Evolutionary conservation across 2,797 vertebrate species (phyloP).

Genomic region (Propithecus perrieri): DNA sequence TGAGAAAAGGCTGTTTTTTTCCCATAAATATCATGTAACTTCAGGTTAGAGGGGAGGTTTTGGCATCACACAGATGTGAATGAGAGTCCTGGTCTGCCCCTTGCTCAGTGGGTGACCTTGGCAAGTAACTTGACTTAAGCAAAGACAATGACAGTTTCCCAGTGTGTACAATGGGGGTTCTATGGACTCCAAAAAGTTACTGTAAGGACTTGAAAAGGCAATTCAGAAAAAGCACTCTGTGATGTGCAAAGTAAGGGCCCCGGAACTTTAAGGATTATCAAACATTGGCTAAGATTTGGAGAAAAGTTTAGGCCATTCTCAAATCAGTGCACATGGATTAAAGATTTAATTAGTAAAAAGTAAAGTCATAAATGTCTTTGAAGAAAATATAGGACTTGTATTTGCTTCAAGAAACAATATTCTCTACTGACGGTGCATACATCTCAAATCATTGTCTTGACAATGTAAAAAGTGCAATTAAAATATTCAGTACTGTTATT

Average conservation of each 20-base stretch:
- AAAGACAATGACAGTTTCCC: not conserved
- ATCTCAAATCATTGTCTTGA: not conserved
- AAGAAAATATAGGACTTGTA: constrained; percentile 5
- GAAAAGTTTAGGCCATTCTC: constrained; percentile 35
- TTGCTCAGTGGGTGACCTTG: not conserved
- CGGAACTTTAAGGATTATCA: not conserved
- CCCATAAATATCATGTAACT: not conserved
- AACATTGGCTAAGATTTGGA: not conserved
- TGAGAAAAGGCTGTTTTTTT: not conserved
- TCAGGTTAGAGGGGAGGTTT: not conserved
- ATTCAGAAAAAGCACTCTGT: not conserved
- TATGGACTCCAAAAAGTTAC: not conserved
- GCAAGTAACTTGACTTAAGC: not conserved
- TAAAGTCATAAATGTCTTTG: not conserved
- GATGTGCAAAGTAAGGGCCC: not conserved
- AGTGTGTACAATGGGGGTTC: not conserved
- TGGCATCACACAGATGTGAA: not conserved
- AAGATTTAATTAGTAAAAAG: constrained; percentile 11
- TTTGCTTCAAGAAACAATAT: not conserved
- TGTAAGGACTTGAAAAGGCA: not conserved
- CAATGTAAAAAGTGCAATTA: not conserved
- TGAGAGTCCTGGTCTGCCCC: not conserved
- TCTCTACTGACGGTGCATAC: not conserved
- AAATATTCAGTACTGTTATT: not conserved
- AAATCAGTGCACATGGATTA: not conserved